Conservation (phyloP, 2,888 invertebrate genomes). For the Sceliomorpha sp. region DNA sequence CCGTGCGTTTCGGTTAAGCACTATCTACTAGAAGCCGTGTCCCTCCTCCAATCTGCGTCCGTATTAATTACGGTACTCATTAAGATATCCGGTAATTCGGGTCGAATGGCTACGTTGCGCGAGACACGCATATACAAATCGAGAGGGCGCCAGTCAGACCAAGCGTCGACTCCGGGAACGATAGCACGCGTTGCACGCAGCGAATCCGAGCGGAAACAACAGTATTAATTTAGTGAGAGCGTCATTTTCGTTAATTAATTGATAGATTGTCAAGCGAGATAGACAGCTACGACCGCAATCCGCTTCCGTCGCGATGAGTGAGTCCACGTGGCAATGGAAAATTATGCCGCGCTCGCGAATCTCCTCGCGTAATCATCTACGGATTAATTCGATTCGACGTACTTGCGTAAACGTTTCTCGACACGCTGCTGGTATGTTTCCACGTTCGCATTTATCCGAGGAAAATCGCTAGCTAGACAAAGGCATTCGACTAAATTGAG, state of each 20-base stretch:
- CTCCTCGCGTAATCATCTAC: constrained; percentile 68
- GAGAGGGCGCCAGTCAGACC: constrained; percentile 41
- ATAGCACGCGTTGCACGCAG: constrained; percentile 48
- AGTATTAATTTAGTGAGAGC: constrained; percentile 71
- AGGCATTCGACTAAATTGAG: constrained; percentile 24
- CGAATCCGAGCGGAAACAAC: constrained; percentile 58
- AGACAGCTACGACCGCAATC: constrained; percentile 65
- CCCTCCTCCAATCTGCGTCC: constrained; percentile 76
- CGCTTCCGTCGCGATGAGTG: constrained; percentile 48
- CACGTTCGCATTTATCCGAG: constrained; percentile 27
- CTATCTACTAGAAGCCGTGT: constrained; percentile 69
- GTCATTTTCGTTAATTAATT: constrained; percentile 79
- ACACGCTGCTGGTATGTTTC: constrained; percentile 34
- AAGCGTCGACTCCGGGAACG: constrained; percentile 46
- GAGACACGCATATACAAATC: constrained; percentile 55
- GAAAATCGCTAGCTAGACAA: constrained; percentile 30
- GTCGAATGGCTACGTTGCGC: constrained; percentile 57
- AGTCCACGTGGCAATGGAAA: constrained; percentile 49
- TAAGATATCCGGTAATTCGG: constrained; percentile 79
- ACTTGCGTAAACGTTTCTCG: constrained; percentile 64
- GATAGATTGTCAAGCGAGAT: constrained; percentile 76
- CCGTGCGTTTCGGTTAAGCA: constrained; percentile 75
- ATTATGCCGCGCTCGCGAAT: constrained; percentile 62
- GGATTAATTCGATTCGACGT: constrained; percentile 73
- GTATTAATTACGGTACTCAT: constrained; percentile 79